Evolutionary conservation across 92 coral and sea anemone genomes (phyloP), one percentile per base, ranked within the genome.

Genomic region (Galaxea fascicularis): DNA sequence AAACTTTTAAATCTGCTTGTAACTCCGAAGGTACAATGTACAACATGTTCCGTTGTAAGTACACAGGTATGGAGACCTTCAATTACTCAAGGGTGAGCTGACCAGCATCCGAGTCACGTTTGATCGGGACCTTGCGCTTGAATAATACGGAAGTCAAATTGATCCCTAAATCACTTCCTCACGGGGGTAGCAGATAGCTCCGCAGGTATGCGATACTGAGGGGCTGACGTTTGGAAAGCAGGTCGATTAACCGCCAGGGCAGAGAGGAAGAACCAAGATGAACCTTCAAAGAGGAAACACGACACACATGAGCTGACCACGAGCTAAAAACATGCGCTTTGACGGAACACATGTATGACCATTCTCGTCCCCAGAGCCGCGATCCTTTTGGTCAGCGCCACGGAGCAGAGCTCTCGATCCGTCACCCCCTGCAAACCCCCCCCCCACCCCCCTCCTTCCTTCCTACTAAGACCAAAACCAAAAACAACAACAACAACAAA

Each of bases 181-280:
- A 82, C 22, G 86, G 78, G 16, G 98, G 92, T 16, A 86, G 86
- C 73, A 97, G 76, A 88, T 97, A 97, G 80, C 87, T 93, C 64
- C 98, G 90, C 24, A 97, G 88, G 63, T 86, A 95, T 17, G 99
- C 99, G 12, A 97, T 93, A 65, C 99, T 94, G 81, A 97, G 83
- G 11, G 99, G 99, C 74, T 97, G 99, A n/a, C 98, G 87, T 79
- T 93, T 97, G 72, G 99, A 97, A 12, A 97, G 93, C 44, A 97
- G 54, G 69, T 92, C 94, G 49, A 97, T 90, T 60, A 97, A 84
- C 27, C 96, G 87, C 93, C 96, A 94, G 16, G 99, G 99, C 6
- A 97, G 82, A 14, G 99, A 68, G 8, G 93, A 90, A 75, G 93
- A 88, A 14, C 99, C 99, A 20, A 97, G 97, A 63, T 94, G 93